Conservation (phyloP, 2,113 vertebrate genomes). For the Otis tarda region DNA sequence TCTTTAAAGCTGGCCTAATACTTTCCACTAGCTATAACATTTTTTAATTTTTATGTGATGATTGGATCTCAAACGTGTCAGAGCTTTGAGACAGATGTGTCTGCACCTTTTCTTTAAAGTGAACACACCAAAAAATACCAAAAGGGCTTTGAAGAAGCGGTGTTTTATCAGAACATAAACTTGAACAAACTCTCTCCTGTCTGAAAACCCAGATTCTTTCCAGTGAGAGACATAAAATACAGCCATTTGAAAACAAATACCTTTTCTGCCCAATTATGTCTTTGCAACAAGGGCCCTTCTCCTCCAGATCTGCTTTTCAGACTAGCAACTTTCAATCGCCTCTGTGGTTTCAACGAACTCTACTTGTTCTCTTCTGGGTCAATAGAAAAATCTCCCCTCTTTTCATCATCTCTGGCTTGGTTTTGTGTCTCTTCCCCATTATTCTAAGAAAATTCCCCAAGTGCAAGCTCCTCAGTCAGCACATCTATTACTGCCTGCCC, state of each 20-base stretch:
- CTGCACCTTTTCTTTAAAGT: conserved; percentile 2
- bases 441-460: background rate
- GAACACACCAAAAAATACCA: conserved; percentile 3
- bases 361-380: background rate
- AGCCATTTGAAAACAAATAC: background rate
- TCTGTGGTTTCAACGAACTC: background rate
- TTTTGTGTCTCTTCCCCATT: background rate
- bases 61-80: background rate
- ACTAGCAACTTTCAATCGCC: background rate
- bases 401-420: background rate
- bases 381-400: background rate
- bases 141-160: background rate
- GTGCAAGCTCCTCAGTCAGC: background rate
- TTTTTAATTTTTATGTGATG: background rate
- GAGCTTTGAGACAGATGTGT: background rate
- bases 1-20: background rate
- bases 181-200: background rate
- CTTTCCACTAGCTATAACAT: background rate
- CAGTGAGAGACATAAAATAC: background rate
- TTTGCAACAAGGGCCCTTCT: background rate
- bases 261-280: background rate
- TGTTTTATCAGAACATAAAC: background rate
- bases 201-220: background rate
- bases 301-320: background rate
- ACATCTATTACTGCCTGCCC: background rate